These are phyloP conservation scores for Entomyzon cyanotis DNA, from an alignment of 2,113 vertebrate genomes.

Conservation along the genomic window DNA sequence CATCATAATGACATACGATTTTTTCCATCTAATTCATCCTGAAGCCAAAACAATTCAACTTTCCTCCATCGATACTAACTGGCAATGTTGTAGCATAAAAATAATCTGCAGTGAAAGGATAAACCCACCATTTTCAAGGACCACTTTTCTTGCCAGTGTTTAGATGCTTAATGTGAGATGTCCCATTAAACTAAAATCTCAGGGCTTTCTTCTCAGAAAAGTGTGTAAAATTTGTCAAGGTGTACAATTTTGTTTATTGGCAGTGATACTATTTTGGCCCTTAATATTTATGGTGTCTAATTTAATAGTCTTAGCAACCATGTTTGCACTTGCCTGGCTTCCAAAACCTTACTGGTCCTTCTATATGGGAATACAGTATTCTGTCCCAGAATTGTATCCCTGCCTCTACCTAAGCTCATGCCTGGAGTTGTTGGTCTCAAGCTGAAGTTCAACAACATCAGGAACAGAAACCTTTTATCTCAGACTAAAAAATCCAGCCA, in stretches of 20 bases:
- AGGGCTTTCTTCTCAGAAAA: background rate
- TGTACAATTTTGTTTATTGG: background rate
- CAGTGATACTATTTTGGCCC: background rate
- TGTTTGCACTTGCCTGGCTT: background rate
- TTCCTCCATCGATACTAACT: background rate
- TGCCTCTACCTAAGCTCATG: background rate
- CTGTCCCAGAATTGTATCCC: background rate
- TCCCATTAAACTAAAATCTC: background rate
- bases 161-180: background rate
- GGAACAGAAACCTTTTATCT: background rate
- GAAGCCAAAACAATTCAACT: background rate
- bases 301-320: background rate
- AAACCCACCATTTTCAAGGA: background rate
- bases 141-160: background rate
- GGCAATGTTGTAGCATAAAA: background rate
- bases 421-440: background rate
- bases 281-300: background rate
- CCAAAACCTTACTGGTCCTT: background rate
- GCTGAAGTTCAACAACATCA: background rate
- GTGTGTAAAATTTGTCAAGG: background rate
- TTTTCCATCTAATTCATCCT: background rate
- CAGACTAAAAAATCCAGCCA: background rate
- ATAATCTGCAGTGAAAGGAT: background rate
- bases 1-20: background rate
- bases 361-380: background rate